Evolutionary conservation across 2,888 invertebrate genomes (phyloP).

Genomic region (Pharmacophagus antenor): DNA sequence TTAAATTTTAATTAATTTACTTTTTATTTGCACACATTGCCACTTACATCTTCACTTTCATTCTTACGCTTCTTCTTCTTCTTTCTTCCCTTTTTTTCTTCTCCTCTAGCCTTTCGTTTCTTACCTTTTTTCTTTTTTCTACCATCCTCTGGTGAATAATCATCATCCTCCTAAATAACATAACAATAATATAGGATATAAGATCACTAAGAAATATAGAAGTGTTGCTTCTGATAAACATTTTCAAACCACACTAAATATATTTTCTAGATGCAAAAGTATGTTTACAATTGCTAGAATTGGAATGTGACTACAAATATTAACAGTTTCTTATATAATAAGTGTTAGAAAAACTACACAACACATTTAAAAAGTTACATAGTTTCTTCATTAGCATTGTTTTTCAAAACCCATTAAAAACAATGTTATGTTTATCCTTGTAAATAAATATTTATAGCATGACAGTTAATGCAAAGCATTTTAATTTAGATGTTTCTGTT

Average conservation of each 20-base stretch:
- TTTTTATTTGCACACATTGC: background rate
- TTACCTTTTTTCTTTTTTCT: slow-evolving; percentile 96
- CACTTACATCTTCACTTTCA: slow-evolving; percentile 88
- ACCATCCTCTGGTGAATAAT: slow-evolving; percentile 91
- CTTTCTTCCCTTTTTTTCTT: slow-evolving; percentile 95
- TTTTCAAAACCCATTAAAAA: too few relatives aligned
- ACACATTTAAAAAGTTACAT: too few relatives aligned
- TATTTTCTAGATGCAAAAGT: too few relatives aligned
- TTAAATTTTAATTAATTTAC: background rate
- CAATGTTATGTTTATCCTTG: too few relatives aligned
- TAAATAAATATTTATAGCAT: too few relatives aligned
- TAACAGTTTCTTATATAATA: too few relatives aligned
- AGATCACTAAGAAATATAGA: background rate
- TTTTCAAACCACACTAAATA: background rate
- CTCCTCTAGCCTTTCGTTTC: slow-evolving; percentile 94
- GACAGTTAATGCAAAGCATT: too few relatives aligned
- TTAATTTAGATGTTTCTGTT: background rate
- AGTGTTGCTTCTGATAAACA: background rate
- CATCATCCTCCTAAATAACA: slow-evolving; percentile 86
- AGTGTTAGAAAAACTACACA: too few relatives aligned
- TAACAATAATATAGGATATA: background rate
- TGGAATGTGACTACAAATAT: too few relatives aligned
- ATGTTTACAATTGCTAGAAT: too few relatives aligned
- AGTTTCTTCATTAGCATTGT: too few relatives aligned
- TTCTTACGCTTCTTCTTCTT: slow-evolving; percentile 97